These are phyloP conservation scores for Sialia sialis DNA, from an alignment of 2,113 vertebrate genomes.

Conservation along the genomic window DNA sequence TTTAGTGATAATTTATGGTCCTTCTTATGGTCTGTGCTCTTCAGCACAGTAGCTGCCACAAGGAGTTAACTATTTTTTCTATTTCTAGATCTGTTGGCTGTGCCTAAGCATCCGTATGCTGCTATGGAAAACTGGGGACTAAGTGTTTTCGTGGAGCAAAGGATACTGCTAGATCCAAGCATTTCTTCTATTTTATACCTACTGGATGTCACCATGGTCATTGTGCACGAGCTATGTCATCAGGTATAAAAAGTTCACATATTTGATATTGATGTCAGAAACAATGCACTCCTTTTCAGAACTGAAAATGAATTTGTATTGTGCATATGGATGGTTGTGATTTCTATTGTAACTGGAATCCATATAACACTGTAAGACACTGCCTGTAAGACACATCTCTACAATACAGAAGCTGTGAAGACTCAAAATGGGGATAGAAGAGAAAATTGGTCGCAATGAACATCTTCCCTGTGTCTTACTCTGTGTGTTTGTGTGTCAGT, in stretches of 20 bases:
- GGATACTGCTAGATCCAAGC: conserved; percentile 87
- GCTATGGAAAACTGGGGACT: conserved; percentile 94
- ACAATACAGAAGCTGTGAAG: not conserved
- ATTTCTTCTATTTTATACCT: conserved; percentile 88
- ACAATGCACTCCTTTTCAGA: not conserved
- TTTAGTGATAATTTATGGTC: not conserved
- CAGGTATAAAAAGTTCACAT: conserved; percentile 76
- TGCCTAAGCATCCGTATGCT: conserved; percentile 88
- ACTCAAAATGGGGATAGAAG: not conserved
- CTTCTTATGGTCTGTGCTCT: not conserved
- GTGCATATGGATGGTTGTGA: not conserved
- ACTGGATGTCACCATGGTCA: conserved; percentile 90
- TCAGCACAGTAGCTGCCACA: not conserved
- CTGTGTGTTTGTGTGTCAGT: not conserved
- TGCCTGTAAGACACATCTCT: not conserved
- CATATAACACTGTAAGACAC: not conserved
- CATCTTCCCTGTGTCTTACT: not conserved
- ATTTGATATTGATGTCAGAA: not conserved
- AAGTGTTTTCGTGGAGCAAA: conserved; percentile 89
- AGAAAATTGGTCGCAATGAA: not conserved
- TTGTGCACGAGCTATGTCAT: conserved; percentile 87
- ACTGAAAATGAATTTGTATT: not conserved
- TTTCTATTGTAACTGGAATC: not conserved
- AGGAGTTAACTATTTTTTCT: conserved; percentile 66
- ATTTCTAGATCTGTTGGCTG: conserved; percentile 87